Evolutionary conservation across 2,888 invertebrate genomes (phyloP).

Genomic region (Chloroclysta siterata): DNA sequence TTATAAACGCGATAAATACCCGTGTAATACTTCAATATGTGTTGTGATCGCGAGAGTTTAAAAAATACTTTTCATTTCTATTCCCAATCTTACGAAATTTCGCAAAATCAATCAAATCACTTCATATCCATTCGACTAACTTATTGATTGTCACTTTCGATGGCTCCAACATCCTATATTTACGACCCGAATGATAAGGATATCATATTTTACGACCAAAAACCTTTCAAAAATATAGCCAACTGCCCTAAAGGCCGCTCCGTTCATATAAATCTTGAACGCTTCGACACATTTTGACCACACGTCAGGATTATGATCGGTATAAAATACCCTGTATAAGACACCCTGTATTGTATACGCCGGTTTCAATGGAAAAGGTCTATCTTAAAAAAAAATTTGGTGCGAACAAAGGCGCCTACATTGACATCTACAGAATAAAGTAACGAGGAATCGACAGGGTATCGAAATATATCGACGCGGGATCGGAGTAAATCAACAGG

Average conservation of each 20-base stretch:
- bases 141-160: no score
- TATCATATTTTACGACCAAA: slow-evolving; percentile 41
- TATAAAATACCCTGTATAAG: slow-evolving; percentile 73
- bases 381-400: slow-evolving; percentile 74
- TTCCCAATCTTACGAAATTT: no score
- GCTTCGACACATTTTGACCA: slow-evolving; percentile 82
- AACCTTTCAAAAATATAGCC: slow-evolving; percentile 52
- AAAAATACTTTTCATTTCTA: no score
- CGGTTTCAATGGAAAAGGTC: slow-evolving; percentile 71
- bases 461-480: slow-evolving; percentile 76
- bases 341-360: slow-evolving; percentile 54
- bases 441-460: slow-evolving; percentile 72
- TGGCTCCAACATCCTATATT: no score
- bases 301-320: slow-evolving; percentile 79
- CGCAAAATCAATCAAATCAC: no score
- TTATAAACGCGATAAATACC: no score
- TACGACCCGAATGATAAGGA: slow-evolving; percentile 13
- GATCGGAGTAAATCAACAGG: slow-evolving; percentile 77
- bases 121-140: no score
- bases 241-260: slow-evolving; percentile 51
- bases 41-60: no score
- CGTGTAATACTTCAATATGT: no score
- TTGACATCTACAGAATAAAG: slow-evolving; percentile 77
- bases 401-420: slow-evolving; percentile 81
- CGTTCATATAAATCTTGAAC: slow-evolving; percentile 77